Percentiles rank a stretch among this genome's conserved stretches.
phyloP scores from a whole-genome alignment of 2,888 invertebrate genomes.

The Tipula confusa region DNA sequence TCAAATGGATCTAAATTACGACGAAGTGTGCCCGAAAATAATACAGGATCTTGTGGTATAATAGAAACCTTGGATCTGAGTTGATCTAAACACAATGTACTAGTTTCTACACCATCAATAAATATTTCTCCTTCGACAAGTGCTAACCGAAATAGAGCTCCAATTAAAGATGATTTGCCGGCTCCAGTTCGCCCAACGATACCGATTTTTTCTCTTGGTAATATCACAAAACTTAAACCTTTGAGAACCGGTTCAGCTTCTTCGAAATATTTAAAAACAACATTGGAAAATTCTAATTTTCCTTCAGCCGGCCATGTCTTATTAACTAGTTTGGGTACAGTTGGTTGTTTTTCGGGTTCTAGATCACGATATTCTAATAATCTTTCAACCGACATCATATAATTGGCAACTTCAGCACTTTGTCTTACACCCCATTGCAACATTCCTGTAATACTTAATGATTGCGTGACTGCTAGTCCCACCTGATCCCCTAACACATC shows the following conservation, averaged over 20 bases:
- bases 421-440: conserved; percentile 71
- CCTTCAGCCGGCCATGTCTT: conserved; percentile 54
- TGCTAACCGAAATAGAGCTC: conserved; percentile 56
- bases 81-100: conserved; percentile 56
- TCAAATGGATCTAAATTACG: conserved; percentile 72
- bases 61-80: conserved; percentile 60
- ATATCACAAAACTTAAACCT: conserved; percentile 57
- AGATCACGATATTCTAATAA: conserved; percentile 59
- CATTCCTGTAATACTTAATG: conserved; percentile 51
- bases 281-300: conserved; percentile 51
- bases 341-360: conserved; percentile 49
- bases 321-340: conserved; percentile 35
- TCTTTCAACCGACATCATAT: conserved; percentile 67
- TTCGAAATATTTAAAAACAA: conserved; percentile 65
- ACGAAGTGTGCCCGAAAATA: conserved; percentile 54
- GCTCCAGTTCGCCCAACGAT: conserved; percentile 65
- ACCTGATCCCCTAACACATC: conserved; percentile 48
- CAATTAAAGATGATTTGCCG: conserved; percentile 68
- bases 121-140: conserved; percentile 61
- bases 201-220: conserved; percentile 56
- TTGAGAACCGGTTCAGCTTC: conserved; percentile 78
- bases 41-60: conserved; percentile 56
- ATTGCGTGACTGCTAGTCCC: conserved; percentile 54
- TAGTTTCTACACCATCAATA: conserved; percentile 64
- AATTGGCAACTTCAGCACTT: conserved; percentile 65